Percentiles rank a stretch among this genome's conserved stretches.
phyloP scores from a whole-genome alignment of 2,888 invertebrate genomes.

The Thymelicus sylvestris region DNA sequence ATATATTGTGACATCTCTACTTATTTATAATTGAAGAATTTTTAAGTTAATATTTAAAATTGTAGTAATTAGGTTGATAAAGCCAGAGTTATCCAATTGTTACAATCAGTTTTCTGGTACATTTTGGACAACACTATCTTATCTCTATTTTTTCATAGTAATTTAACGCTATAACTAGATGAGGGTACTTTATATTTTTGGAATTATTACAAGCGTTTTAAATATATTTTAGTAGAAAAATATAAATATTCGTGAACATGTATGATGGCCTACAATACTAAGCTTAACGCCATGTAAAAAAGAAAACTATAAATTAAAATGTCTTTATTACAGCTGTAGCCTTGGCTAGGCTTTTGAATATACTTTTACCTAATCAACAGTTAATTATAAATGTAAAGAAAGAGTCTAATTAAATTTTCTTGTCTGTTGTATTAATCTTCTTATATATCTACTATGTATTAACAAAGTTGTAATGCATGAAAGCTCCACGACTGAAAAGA shows the following conservation, averaged over 20 bases:
- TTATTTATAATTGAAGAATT: no score
- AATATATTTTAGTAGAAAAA: not conserved
- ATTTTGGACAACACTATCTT: no score
- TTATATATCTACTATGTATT: not conserved
- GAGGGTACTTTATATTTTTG: no score
- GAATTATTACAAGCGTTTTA: no score
- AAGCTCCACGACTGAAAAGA: not conserved
- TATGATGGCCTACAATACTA: slow-evolving; percentile 5
- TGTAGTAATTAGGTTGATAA: no score
- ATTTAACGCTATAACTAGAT: no score
- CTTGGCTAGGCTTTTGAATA: not conserved
- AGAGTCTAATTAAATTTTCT: not conserved
- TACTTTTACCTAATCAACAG: not conserved
- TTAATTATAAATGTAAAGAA: not conserved
- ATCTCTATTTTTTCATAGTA: no score
- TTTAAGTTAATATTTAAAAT: no score
- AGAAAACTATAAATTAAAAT: not conserved
- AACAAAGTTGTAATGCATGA: slow-evolving; percentile 11
- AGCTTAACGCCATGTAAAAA: not conserved
- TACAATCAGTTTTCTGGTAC: no score
- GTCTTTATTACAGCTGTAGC: slow-evolving; percentile 9
- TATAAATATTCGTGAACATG: not conserved
- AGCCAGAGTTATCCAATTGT: no score
- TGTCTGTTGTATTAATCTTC: not conserved
- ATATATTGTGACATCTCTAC: no score